Evolutionary conservation across 2,797 vertebrate genomes (phyloP).

Genomic region (Neoniphon sammara): DNA sequence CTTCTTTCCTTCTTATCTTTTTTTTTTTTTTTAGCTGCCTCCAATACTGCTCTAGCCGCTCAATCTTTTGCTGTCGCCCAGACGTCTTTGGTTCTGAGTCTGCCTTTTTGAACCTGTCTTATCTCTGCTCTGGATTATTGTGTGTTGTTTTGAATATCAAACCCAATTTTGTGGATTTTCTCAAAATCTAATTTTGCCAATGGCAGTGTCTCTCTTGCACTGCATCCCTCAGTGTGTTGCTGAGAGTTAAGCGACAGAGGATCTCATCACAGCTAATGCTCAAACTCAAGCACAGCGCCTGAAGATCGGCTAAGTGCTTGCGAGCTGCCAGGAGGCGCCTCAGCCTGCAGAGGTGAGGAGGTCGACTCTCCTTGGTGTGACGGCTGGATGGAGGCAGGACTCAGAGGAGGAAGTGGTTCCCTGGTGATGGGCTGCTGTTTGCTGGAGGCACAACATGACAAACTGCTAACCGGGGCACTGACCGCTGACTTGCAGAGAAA

Average conservation of each 20-base stretch:
- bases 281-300: constrained; percentile 40
- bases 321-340: constrained; percentile 39
- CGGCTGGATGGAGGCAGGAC: constrained; percentile 1
- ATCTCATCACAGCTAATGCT: constrained; percentile 52
- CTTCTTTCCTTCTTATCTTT: not conserved
- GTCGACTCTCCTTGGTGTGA: not conserved
- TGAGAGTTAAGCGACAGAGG: constrained; percentile 7
- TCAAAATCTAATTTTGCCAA: not conserved
- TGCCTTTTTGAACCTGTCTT: not conserved
- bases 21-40: not conserved
- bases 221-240: constrained; percentile 11
- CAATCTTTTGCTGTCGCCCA: not conserved
- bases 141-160: not conserved
- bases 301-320: constrained; percentile 38
- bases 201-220: not conserved
- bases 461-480: no score
- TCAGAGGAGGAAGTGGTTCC: not conserved
- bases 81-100: not conserved
- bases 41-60: no score
- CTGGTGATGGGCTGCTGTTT: no score
- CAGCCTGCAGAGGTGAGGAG: not conserved
- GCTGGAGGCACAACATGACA: not conserved
- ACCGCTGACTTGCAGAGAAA: not conserved
- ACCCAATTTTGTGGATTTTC: not conserved
- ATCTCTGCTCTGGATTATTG: not conserved